These are phyloP conservation scores for Gymnoscopelus braueri DNA, from an alignment of 2,797 vertebrate genomes.

Conservation along the genomic window DNA sequence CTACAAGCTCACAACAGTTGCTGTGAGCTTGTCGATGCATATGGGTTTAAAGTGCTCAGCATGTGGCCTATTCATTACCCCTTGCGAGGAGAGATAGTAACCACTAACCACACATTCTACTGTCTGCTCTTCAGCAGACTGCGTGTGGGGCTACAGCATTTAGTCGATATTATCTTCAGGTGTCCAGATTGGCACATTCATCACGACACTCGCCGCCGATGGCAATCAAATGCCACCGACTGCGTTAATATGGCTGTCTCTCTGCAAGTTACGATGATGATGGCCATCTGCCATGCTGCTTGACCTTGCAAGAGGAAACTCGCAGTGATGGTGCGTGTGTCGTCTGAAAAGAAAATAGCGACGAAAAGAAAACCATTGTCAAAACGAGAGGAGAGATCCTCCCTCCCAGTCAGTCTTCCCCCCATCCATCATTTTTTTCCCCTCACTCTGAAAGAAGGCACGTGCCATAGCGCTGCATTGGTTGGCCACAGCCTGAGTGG, in stretches of 20 bases:
- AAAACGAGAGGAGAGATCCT: slow-evolving; percentile 13
- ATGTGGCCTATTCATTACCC: too few relatives aligned
- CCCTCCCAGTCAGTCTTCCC: slow-evolving; percentile 1
- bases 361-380: background rate
- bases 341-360: slow-evolving; percentile 30
- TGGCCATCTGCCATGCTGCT: slow-evolving; percentile 22
- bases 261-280: slow-evolving; percentile 12
- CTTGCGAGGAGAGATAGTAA: too few relatives aligned
- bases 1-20: too few relatives aligned
- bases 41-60: too few relatives aligned
- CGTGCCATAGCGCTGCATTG: too few relatives aligned
- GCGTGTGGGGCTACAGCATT: background rate
- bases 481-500: background rate
- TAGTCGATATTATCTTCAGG: slow-evolving; percentile 34
- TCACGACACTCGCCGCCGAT: slow-evolving; percentile 25
- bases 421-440: too few relatives aligned
- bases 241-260: background rate
- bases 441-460: too few relatives aligned
- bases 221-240: slow-evolving; percentile 14
- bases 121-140: too few relatives aligned
- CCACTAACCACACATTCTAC: too few relatives aligned
- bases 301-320: slow-evolving; percentile 5
- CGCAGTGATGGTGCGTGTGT: background rate
- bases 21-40: too few relatives aligned
- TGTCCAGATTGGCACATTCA: slow-evolving; percentile 33